phyloP scores from a whole-genome alignment of 1,140 invertebrate genomes.

The Rhyacophila brunnea region DNA sequence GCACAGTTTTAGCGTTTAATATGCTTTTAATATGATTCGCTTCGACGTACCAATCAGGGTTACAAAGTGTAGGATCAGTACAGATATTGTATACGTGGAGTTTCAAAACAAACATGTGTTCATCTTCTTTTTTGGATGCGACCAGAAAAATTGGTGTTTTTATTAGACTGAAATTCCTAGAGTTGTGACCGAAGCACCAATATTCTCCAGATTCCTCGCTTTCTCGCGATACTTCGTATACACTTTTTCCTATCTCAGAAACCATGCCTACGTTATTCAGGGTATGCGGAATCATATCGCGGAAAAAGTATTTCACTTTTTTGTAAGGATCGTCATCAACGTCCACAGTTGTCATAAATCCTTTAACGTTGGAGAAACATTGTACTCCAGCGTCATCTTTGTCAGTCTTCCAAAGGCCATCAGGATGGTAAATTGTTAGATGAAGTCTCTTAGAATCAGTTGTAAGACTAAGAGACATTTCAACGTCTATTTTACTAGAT shows the following conservation, averaged over 20 bases:
- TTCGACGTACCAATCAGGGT: slow-evolving; percentile 19
- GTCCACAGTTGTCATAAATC: slow-evolving; percentile 32
- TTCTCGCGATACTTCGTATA: slow-evolving; percentile 39
- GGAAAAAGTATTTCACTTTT: slow-evolving; percentile 21
- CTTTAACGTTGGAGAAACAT: slow-evolving; percentile 42
- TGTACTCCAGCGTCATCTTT: slow-evolving; percentile 36
- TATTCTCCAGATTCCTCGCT: slow-evolving; percentile 45
- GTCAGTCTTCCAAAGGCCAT: slow-evolving; percentile 38
- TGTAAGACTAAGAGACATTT: slow-evolving; percentile 38
- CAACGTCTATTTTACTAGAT: slow-evolving; percentile 11
- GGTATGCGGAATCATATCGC: neutral
- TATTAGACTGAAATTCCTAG: slow-evolving; percentile 35
- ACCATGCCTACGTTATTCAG: slow-evolving; percentile 12
- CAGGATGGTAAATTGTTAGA: slow-evolving; percentile 38
- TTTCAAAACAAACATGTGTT: slow-evolving; percentile 41
- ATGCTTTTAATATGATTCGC: slow-evolving; percentile 25
- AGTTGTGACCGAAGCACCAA: slow-evolving; percentile 47
- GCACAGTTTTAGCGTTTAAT: slow-evolving; percentile 16
- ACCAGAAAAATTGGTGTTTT: slow-evolving; percentile 36
- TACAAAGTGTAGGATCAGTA: slow-evolving; percentile 16
- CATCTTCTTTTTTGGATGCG: slow-evolving; percentile 35
- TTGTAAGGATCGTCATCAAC: slow-evolving; percentile 29
- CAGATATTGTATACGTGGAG: slow-evolving; percentile 33
- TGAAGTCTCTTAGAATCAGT: slow-evolving; percentile 24
- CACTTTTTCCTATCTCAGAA: slow-evolving; percentile 31